Percentiles rank a stretch among this genome's conserved stretches.
Evolutionary conservation across 1,140 invertebrate species (phyloP).

Genomic region (Heterodera carotae): DNA sequence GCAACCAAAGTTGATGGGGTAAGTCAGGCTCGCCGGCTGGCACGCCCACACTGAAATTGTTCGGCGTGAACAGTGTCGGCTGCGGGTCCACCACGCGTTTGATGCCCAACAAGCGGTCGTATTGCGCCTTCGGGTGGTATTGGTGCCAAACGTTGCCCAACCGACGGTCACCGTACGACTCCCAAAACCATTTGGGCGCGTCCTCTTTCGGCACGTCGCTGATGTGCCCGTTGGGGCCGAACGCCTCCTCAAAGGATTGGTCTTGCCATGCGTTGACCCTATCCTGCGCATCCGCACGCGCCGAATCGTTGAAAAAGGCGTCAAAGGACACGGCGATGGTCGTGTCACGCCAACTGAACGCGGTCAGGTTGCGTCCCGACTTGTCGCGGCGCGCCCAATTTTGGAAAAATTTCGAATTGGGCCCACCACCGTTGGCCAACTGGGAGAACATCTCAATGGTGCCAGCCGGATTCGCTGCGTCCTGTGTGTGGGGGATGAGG

Average conservation of each 20-base stretch:
- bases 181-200: too few relatives aligned
- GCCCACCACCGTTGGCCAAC: too few relatives aligned
- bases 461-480: too few relatives aligned
- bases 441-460: too few relatives aligned
- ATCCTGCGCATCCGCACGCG: neutral
- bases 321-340: neutral
- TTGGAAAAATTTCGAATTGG: too few relatives aligned
- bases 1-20: neutral
- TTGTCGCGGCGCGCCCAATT: too few relatives aligned
- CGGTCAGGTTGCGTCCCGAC: neutral
- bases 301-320: neutral
- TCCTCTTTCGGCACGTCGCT: neutral
- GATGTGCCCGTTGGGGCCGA: neutral
- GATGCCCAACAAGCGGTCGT: neutral
- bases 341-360: neutral
- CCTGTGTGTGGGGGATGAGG: too few relatives aligned
- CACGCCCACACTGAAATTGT: neutral
- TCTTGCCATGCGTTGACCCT: neutral
- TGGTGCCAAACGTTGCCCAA: neutral
- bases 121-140: neutral
- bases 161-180: neutral
- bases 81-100: neutral
- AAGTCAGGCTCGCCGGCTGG: neutral
- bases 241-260: neutral
- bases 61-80: neutral